These are phyloP conservation scores for Pseudococcus longispinus DNA, from an alignment of 2,888 invertebrate species.

Conservation along the genomic window DNA sequence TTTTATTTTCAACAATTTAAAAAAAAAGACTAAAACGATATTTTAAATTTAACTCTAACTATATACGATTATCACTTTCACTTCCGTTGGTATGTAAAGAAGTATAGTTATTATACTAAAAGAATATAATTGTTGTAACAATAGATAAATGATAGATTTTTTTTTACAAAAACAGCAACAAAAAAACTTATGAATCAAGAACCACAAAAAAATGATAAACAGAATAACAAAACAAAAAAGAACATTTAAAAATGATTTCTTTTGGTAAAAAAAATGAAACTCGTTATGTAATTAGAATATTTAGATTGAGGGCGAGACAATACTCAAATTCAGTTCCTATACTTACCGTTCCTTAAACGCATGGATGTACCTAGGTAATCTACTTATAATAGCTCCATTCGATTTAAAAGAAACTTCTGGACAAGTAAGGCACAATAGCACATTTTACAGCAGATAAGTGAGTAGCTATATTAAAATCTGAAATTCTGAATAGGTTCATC, in stretches of 20 bases:
- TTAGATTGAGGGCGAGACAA: background rate
- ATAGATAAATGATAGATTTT: background rate
- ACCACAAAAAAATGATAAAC: constrained; percentile 18
- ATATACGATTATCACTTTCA: constrained; percentile 39
- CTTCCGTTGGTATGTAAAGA: background rate
- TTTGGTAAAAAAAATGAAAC: background rate
- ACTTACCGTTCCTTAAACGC: background rate
- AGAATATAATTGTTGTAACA: background rate
- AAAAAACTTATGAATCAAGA: constrained; percentile 31
- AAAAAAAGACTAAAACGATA: constrained; percentile 1
- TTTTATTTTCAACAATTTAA: background rate
- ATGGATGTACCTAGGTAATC: background rate
- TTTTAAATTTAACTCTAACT: background rate
- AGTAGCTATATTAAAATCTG: background rate
- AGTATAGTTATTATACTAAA: background rate
- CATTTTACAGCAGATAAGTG: background rate
- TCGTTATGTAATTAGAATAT: background rate
- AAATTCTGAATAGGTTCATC: background rate
- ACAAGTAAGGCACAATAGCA: background rate
- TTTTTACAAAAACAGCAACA: constrained; percentile 2
- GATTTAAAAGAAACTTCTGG: background rate
- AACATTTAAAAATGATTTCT: background rate
- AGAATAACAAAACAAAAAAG: constrained; percentile 23
- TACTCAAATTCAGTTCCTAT: background rate
- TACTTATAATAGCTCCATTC: background rate